Percentiles rank a stretch among this genome's conserved stretches.
These are phyloP conservation scores for Coelogynopora nodosa DNA, from an alignment of 2,888 invertebrate species.

Conservation along the genomic window DNA sequence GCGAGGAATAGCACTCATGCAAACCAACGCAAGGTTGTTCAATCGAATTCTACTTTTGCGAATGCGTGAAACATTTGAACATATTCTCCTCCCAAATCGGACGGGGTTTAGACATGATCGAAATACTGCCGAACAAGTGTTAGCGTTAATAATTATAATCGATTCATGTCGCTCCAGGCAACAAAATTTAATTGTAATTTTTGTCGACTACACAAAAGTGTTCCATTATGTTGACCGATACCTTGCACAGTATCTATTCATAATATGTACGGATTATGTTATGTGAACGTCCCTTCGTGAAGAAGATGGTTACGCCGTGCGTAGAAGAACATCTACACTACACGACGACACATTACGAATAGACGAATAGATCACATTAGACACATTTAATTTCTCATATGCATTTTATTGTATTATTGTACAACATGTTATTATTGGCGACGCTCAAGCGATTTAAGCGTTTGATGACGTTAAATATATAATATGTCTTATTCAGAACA, in stretches of 20 bases:
- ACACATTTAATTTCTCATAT: no score
- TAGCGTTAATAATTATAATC: conserved; percentile 11
- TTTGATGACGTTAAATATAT: no score
- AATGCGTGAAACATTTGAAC: conserved; percentile 18
- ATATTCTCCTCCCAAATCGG: conserved; percentile 25
- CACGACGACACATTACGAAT: no score
- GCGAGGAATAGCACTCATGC: background rate
- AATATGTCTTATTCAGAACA: no score
- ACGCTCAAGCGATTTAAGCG: no score
- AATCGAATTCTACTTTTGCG: conserved; percentile 25
- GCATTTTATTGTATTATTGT: no score
- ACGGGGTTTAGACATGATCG: conserved; percentile 13
- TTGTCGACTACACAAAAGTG: background rate
- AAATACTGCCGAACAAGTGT: conserved; percentile 19
- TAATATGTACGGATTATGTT: background rate
- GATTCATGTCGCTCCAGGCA: conserved; percentile 25
- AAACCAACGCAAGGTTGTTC: conserved; percentile 10
- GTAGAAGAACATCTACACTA: background rate
- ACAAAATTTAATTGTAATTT: background rate
- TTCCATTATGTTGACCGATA: background rate
- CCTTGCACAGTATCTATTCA: background rate
- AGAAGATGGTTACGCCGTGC: background rate
- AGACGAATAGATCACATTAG: no score
- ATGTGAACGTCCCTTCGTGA: background rate
- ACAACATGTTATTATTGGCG: no score